A percentile compares a stretch with the other conserved stretches of the same genome.
Conservation (phyloP, 2,888 invertebrate genomes). For the Orthosia incerta region DNA sequence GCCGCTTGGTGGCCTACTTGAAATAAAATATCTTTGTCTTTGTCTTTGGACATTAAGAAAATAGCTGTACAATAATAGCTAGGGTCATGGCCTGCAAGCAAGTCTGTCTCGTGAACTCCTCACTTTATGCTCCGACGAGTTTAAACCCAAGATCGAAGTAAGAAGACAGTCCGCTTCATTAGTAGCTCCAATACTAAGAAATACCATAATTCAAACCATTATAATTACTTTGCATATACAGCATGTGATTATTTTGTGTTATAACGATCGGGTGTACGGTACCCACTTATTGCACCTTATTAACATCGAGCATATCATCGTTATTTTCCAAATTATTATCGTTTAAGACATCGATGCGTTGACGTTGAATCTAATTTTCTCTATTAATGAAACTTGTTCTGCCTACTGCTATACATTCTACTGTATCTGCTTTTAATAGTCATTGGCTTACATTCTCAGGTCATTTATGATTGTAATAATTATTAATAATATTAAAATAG, state of each 20-base stretch:
- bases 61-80: neutral
- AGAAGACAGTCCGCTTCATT: constrained; percentile 68
- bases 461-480: constrained; percentile 23
- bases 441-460: constrained; percentile 21
- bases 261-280: constrained; percentile 42
- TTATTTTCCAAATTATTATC: constrained; percentile 47
- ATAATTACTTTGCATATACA: constrained; percentile 67
- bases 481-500: constrained; percentile 44
- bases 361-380: constrained; percentile 50
- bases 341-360: constrained; percentile 29
- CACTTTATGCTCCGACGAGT: constrained; percentile 56
- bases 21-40: too few species aligned
- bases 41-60: too few species aligned
- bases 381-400: constrained; percentile 34
- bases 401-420: neutral
- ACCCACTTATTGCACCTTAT: constrained; percentile 60
- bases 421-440: constrained; percentile 32
- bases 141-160: constrained; percentile 50
- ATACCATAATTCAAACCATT: constrained; percentile 69
- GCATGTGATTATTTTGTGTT: constrained; percentile 55
- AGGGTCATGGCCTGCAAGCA: neutral
- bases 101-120: neutral
- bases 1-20: too few species aligned
- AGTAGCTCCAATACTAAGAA: constrained; percentile 63
- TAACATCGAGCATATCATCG: constrained; percentile 37